Evolutionary conservation across 2,113 vertebrate genomes (phyloP), one percentile per base, ranked within the genome.

Genomic region (Glaucidium brasilianum): DNA sequence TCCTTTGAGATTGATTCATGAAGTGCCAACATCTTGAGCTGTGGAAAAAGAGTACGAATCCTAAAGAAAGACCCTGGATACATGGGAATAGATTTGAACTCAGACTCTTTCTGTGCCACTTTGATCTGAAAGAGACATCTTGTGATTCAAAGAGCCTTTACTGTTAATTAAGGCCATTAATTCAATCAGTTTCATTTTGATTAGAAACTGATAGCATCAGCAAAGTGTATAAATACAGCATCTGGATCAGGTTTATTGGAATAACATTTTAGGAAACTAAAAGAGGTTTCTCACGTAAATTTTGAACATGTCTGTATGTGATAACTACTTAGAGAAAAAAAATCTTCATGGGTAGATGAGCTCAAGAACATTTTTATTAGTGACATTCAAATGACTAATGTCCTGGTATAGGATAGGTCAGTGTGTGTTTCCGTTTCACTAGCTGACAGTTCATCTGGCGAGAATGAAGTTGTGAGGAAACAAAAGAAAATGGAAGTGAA

Each of bases 21-120:
- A 91, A 88, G 93, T 96, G 94, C 94, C 87, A 85, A 89, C 92
- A 90, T 97, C 92, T 96, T 96, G 88, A 93, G 90, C 95, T 68
- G 94, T 94, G 55, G 93, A 96, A 97, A 97, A 94, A 97, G 96
- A 94, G 59, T 89, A 97, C 96, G 85, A 97, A 97, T 91, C 95
- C 87, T 80, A 39, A 93, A 93, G 85, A 92, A 69, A 95, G 79
- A 72, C 79, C 74, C 45, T 76, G 78, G 90, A 75, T 96, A 92
- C 92, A 92, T 37, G 59, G 91, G 95, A 97, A 97, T 97, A 86
- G 94, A 92, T 96, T 97, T 97, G 91, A 97, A 98, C 97, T 96
- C 88, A 35, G 94, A 95, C 95, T 92, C 83, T 59, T 95, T 97
- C 92, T 97, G 94, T 98, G 83, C 94, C 89, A 58, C 93, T 97